Base-by-base conservation (phyloP, 1,140 invertebrate species). In the Polypedilum pembai region DNA sequence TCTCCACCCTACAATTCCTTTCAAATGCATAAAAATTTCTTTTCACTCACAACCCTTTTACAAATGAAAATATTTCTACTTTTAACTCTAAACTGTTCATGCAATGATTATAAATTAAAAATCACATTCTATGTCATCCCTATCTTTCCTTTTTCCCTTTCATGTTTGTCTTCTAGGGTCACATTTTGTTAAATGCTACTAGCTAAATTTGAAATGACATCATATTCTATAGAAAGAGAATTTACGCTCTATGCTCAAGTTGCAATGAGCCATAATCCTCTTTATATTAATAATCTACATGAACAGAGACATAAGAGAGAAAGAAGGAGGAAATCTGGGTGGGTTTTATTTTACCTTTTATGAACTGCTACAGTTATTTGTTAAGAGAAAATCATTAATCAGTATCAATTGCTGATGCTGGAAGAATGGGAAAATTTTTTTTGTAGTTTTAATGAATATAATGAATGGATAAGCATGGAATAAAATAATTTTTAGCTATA, bases 81-180 rank as follows among this genome's bases (percentile, higher is more conserved):
- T 33, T 33, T 5, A 33, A 33, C 24, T 33, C 24, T 3, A 56
- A 56, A 56, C 12, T 56, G 45, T 56, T 56, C 45, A 56, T 56
- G 45, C 45, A 56, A 56, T 56, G 45, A 56, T 56, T 56, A 56
- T 56, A 56, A 56, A 56, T 56, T 56, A 56, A 56, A n/a, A 56
- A n/a, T n/a, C 45, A 56, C 45, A n/a, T 56, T n/a, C 15, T n/a
- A 15, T 56, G 8, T 56, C 24, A 33, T 33, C 45, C n/a, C 45
- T 12, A 15, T n/a, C 4, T 56, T 56, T 45, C 8, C 8, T 3
- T 45, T 45, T 45, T 45, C 1, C 10, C 15, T 45, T 8, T 45
- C 1, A n/a, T 56, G 45, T 56, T 56, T 56, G 45, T 12, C 45
- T n/a, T 56, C 45, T n/a, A 4, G 12, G n/a, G 12, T 33, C 5